A percentile compares a stretch with the other conserved stretches of the same genome.
These are phyloP conservation scores for Drosophila multiciliata DNA, from an alignment of 2,888 invertebrate genomes.

Conservation along the genomic window DNA sequence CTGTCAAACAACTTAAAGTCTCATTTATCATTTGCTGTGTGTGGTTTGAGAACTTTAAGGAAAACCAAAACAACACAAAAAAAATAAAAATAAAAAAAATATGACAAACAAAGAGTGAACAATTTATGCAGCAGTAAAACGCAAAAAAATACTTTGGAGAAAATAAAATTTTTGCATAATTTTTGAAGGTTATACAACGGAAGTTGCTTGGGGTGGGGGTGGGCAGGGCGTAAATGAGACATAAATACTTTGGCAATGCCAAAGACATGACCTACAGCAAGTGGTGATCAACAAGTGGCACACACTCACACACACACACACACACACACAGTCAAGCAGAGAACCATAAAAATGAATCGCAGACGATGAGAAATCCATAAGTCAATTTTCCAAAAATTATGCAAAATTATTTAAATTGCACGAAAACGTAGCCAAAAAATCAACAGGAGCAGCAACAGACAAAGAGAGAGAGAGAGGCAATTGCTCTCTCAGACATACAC, in stretches of 20 bases:
- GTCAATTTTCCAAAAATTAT: conserved; percentile 83
- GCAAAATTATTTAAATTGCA: conserved; percentile 84
- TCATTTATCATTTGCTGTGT: conserved; percentile 80
- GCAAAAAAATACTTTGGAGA: conserved; percentile 51
- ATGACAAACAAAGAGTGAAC: conserved; percentile 22
- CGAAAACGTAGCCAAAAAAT: conserved; percentile 68
- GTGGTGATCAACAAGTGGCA: conserved; percentile 72
- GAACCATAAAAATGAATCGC: conserved; percentile 72
- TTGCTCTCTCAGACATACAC: neutral
- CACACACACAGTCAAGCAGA: conserved; percentile 15
- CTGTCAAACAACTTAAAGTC: conserved; percentile 83
- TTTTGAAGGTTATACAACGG: conserved; percentile 31
- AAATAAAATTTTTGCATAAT: conserved; percentile 77
- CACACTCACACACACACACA: conserved; percentile 30
- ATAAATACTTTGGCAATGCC: conserved; percentile 52
- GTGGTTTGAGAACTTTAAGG: conserved; percentile 59
- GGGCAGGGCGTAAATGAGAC: conserved; percentile 47
- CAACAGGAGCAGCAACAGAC: conserved; percentile 63
- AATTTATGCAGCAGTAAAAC: conserved; percentile 61
- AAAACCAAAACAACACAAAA: conserved; percentile 38
- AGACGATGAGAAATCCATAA: conserved; percentile 79
- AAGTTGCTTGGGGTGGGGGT: neutral
- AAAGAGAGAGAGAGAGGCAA: conserved; percentile 4
- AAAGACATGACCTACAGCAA: conserved; percentile 83
- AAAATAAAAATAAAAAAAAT: conserved; percentile 30